These are phyloP conservation scores for Eupithecia tripunctaria DNA, from an alignment of 2,888 invertebrate species.

Conservation along the genomic window DNA sequence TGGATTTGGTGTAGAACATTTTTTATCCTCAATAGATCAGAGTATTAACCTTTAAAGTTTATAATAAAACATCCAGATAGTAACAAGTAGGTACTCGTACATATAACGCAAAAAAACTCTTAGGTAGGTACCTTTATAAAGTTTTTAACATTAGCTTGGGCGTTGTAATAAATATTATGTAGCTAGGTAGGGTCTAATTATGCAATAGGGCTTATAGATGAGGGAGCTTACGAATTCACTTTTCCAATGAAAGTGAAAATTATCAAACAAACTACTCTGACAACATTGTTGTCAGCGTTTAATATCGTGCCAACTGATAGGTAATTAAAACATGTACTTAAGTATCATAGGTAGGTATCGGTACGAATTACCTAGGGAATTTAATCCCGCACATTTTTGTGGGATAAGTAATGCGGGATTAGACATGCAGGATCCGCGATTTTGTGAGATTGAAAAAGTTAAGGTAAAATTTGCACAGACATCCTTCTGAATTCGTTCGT, in stretches of 20 bases:
- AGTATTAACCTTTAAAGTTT: background rate
- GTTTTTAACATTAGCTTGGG: background rate
- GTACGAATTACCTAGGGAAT: background rate
- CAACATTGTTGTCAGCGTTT: slow-evolving; percentile 25
- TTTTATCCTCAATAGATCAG: background rate
- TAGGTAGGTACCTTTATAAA: background rate
- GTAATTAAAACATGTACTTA: slow-evolving; percentile 51
- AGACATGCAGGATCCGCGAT: too few species aligned
- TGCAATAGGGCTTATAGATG: slow-evolving; percentile 26
- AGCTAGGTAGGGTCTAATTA: background rate
- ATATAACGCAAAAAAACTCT: too few species aligned
- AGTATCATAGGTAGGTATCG: slow-evolving; percentile 37
- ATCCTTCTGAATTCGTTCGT: too few species aligned
- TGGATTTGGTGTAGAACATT: background rate
- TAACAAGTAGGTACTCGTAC: too few species aligned
- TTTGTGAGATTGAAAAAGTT: too few species aligned
- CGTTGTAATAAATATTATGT: background rate
- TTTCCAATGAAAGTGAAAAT: slow-evolving; percentile 55
- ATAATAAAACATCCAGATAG: background rate
- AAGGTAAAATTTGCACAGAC: too few species aligned
- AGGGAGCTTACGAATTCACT: slow-evolving; percentile 47
- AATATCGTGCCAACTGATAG: slow-evolving; percentile 55
- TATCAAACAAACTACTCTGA: slow-evolving; percentile 4
- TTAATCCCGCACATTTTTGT: too few species aligned
- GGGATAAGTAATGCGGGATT: too few species aligned